Evolutionary conservation across 2,797 vertebrate genomes (phyloP).

Genomic region (Galagoides demidoff): DNA sequence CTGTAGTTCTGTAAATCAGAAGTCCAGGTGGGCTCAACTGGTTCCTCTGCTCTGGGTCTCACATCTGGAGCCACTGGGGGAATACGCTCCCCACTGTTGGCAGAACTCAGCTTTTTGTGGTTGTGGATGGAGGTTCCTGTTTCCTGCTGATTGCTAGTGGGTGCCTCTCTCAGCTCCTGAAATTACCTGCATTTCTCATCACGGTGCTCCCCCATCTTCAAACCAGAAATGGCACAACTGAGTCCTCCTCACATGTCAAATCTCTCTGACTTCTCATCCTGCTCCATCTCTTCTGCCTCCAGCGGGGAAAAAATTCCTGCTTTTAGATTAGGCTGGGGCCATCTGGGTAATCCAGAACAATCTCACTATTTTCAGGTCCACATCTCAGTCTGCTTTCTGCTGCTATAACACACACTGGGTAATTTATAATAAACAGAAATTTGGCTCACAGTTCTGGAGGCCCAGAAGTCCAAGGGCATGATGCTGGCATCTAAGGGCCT

Average conservation of each 20-base stretch:
- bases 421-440: not conserved
- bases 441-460: not conserved
- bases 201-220: not conserved
- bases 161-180: not conserved
- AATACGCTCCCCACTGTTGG: not conserved
- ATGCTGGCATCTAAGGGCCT: not conserved
- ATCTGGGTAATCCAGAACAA: not conserved
- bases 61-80: not conserved
- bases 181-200: not conserved
- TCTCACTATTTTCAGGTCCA: not conserved
- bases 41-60: not conserved
- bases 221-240: not conserved
- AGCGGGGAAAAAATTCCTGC: not conserved
- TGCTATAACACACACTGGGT: not conserved
- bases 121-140: not conserved
- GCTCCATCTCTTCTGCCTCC: not conserved
- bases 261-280: not conserved
- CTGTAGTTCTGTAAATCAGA: not conserved
- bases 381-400: not conserved
- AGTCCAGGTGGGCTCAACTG: not conserved
- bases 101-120: not conserved
- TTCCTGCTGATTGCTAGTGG: not conserved
- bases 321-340: not conserved
- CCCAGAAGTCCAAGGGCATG: not conserved
- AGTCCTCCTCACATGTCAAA: not conserved